Base-by-base conservation (phyloP, 2,888 invertebrate species). In the Incurvaria masculella region DNA sequence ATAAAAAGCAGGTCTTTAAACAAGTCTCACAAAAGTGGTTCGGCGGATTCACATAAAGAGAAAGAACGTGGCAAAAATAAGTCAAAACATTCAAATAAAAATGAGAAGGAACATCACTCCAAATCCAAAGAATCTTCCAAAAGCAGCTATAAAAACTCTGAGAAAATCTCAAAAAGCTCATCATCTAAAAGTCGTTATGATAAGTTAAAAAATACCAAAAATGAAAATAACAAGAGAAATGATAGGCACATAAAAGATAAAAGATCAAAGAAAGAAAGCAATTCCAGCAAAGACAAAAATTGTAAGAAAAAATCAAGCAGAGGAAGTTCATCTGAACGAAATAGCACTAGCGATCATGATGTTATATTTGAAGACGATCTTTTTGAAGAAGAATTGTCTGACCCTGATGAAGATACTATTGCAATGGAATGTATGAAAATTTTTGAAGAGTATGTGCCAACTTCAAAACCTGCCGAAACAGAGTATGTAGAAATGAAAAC, bases 341-440 rank as follows among this genome's bases (percentile, higher is more conserved):
- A 43, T 48, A 16, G 45, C 19, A 18, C 26, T 26, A 21, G 11
- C 41, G 49, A 51, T 23, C 48, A 41, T 23, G 52, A 44, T 46
- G 39, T 43, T 18, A 46, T 51, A 20, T 44, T 46, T 17, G 46
- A 46, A 45, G 61, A 61, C 49, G 67, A 71, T 27, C 56, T 68
- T 23, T 59, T 71, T 57, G 68, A 76, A 45, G 68, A 76, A 45
- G 62, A 60, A 50, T 57, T 72, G 38, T 80, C 79, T 47, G 84
- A 83, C 56, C 80, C 81, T 21, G 84, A 87, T 61, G 85, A 86
- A 56, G 86, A 84, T 53, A 84, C 87, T 54, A 85, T 91, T 51
- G 86, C 88, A 60, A 84, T 88, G 57, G 91, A 94, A 68, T 94
- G 94, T 66, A 85, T 89, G 61, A 86, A 83, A 72, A 93, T 94